phyloP scores from a whole-genome alignment of 2,888 invertebrate genomes.

The Adineta ricciae region DNA sequence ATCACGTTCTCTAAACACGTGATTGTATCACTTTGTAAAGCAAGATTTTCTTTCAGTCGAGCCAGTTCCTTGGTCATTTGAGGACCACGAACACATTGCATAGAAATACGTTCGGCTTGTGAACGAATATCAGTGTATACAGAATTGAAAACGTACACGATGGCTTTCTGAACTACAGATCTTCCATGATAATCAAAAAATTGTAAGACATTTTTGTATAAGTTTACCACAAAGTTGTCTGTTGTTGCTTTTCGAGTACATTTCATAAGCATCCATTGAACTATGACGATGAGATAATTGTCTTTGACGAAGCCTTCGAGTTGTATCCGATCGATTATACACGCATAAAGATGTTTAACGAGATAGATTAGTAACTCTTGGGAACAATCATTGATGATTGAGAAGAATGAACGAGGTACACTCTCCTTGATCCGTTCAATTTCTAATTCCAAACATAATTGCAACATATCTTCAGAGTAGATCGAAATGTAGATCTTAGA shows the following conservation, averaged over 20 bases:
- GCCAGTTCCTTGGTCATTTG: no score
- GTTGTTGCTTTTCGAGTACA: accelerated
- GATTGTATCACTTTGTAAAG: neutral
- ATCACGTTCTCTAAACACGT: neutral
- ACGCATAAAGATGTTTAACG: neutral
- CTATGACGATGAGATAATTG: neutral
- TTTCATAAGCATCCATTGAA: neutral
- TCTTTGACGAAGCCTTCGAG: neutral
- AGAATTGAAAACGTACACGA: neutral
- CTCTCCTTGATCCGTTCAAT: neutral
- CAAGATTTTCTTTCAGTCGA: neutral
- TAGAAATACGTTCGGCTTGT: no score
- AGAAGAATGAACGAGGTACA: neutral
- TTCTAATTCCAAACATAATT: neutral
- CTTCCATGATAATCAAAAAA: neutral
- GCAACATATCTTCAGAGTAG: neutral
- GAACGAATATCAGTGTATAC: neutral
- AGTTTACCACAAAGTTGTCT: neutral
- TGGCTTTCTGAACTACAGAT: neutral
- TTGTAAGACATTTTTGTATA: neutral
- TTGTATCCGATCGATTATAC: neutral
- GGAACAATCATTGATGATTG: neutral
- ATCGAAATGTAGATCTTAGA: neutral
- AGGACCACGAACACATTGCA: no score
- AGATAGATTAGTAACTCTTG: neutral